Conservation (phyloP, 2,113 vertebrate genomes). For the Alligator mississippiensis region DNA sequence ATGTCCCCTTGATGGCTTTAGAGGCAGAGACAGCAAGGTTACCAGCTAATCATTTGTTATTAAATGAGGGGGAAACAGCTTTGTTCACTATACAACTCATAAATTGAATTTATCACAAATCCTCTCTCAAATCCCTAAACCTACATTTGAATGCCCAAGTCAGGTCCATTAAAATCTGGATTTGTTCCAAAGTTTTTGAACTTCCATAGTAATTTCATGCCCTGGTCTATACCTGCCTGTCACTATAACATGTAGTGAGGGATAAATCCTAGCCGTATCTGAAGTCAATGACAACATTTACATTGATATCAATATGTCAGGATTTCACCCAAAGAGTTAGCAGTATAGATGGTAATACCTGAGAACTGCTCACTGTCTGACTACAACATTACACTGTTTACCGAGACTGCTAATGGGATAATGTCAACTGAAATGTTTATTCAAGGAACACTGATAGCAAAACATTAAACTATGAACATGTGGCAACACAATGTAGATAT, state of each 20-base stretch:
- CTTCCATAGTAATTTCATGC: no score
- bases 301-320: fast-evolving
- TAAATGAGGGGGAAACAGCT: no score
- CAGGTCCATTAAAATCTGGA: no score
- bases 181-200: no score
- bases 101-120: no score
- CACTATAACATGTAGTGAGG: not conserved
- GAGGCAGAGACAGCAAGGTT: no score
- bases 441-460: not conserved
- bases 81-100: no score
- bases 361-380: not conserved
- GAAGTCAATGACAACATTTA: not conserved
- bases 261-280: not conserved
- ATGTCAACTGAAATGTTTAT: conserved; percentile 3
- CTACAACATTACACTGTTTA: not conserved
- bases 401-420: not conserved
- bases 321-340: not conserved
- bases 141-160: no score
- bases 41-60: no score
- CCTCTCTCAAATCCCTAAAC: no score
- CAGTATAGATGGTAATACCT: not conserved
- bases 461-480: not conserved
- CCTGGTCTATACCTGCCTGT: no score
- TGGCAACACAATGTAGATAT: not conserved
- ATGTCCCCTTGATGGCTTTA: no score